Evolutionary conservation across 2,888 invertebrate species (phyloP).

Genomic region (Tenthredo livida): DNA sequence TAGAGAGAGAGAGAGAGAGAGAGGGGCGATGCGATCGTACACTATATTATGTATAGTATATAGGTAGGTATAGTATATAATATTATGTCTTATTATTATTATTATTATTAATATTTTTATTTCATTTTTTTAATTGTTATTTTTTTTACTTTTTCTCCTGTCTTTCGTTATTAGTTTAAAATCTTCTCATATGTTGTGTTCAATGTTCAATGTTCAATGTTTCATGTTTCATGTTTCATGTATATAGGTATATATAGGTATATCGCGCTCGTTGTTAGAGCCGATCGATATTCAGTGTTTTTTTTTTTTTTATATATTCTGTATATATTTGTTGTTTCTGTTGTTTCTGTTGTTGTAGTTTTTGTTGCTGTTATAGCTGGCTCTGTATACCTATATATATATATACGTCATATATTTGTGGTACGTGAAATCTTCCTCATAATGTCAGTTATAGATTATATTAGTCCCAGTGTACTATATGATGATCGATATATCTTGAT

Average conservation of each 20-base stretch:
- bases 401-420: neutral
- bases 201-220: neutral
- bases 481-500: neutral
- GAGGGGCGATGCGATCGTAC: too few species aligned
- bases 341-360: slow-evolving; percentile 43
- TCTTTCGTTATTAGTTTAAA: neutral
- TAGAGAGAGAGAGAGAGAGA: too few species aligned
- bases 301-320: slow-evolving; percentile 52
- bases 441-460: neutral
- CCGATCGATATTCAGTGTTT: slow-evolving; percentile 55
- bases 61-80: neutral
- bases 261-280: neutral
- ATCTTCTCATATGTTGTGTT: slow-evolving; percentile 58
- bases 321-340: slow-evolving; percentile 1
- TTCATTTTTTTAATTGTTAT: neutral
- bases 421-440: neutral
- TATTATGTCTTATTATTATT: too few species aligned
- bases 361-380: slow-evolving; percentile 17
- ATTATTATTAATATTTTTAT: too few species aligned
- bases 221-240: neutral
- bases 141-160: neutral
- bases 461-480: neutral
- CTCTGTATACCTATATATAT: slow-evolving; percentile 15
- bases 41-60: neutral
- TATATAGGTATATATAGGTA: neutral